A percentile compares a stretch with the other conserved stretches of the same genome.
Evolutionary conservation across 2,113 vertebrate species (phyloP).

Genomic region (Athene noctua): DNA sequence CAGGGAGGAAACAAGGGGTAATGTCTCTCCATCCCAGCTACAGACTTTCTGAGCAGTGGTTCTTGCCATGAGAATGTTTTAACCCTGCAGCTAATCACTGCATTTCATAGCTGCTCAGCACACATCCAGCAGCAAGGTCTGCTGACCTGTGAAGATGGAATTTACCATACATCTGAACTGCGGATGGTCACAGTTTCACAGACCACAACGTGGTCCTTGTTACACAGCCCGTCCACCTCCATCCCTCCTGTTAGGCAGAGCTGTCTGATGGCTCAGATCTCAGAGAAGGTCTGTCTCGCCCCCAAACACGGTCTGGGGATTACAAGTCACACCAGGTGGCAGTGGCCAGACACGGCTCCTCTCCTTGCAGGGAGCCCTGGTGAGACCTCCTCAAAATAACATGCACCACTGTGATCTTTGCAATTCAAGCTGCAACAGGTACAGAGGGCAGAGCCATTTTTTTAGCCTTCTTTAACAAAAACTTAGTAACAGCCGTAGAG

Average conservation of each 20-base stretch:
- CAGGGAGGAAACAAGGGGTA: neutral
- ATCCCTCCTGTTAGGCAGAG: neutral
- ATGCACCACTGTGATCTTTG: neutral
- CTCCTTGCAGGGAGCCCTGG: neutral
- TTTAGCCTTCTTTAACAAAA: neutral
- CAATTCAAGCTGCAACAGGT: neutral
- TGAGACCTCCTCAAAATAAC: neutral
- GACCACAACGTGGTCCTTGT: neutral
- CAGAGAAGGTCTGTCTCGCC: neutral
- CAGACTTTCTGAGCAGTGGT: neutral
- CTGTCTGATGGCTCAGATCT: neutral
- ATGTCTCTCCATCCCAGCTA: neutral
- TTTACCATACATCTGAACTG: neutral
- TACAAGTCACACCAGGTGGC: fast-evolving
- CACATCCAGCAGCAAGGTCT: neutral
- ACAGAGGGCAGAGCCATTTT: neutral
- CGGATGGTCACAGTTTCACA: neutral
- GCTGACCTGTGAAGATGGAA: neutral
- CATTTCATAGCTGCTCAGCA: neutral
- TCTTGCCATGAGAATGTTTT: neutral
- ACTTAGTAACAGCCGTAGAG: neutral
- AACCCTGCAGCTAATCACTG: no score
- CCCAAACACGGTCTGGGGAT: neutral
- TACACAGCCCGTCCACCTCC: neutral
- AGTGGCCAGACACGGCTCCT: neutral